Conservation (phyloP, 2,797 vertebrate species). For the Distichodus sexfasciatus region DNA sequence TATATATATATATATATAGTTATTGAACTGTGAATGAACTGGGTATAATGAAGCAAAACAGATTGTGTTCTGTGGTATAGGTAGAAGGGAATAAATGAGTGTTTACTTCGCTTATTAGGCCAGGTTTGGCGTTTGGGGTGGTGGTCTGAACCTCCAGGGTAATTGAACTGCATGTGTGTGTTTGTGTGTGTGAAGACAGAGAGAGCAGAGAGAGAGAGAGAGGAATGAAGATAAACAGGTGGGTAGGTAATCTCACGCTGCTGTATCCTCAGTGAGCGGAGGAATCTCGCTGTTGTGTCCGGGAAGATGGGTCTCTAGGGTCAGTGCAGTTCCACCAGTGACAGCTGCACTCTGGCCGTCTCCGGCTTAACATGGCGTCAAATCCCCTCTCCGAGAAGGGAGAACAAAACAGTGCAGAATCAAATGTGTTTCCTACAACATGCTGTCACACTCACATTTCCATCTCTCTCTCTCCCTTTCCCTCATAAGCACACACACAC, state of each 20-base stretch:
- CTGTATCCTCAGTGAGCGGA: constrained; percentile 50
- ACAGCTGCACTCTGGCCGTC: constrained; percentile 67
- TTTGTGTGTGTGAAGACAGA: constrained; percentile 1
- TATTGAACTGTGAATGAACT: constrained; percentile 72
- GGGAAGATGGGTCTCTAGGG: constrained; percentile 79
- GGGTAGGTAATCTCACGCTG: constrained; percentile 47
- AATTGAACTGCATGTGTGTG: constrained; percentile 49
- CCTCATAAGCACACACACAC: constrained; percentile 41
- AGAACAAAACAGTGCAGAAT: constrained; percentile 49
- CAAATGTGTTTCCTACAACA: constrained; percentile 54
- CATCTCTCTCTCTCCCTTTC: not conserved
- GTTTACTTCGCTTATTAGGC: constrained; percentile 77
- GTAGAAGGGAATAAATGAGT: constrained; percentile 67
- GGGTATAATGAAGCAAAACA: constrained; percentile 65
- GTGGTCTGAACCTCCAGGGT: constrained; percentile 63
- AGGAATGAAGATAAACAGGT: constrained; percentile 41
- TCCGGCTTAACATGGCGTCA: constrained; percentile 62
- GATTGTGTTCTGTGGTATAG: constrained; percentile 68
- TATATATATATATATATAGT: constrained; percentile 29
- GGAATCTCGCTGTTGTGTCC: constrained; percentile 64
- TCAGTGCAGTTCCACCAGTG: constrained; percentile 81
- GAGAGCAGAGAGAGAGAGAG: not conserved
- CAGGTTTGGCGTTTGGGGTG: constrained; percentile 58
- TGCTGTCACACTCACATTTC: constrained; percentile 53
- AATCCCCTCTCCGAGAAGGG: constrained; percentile 42